Conservation (phyloP, 1,140 invertebrate species). For the Trypoxylus dichotomus region DNA sequence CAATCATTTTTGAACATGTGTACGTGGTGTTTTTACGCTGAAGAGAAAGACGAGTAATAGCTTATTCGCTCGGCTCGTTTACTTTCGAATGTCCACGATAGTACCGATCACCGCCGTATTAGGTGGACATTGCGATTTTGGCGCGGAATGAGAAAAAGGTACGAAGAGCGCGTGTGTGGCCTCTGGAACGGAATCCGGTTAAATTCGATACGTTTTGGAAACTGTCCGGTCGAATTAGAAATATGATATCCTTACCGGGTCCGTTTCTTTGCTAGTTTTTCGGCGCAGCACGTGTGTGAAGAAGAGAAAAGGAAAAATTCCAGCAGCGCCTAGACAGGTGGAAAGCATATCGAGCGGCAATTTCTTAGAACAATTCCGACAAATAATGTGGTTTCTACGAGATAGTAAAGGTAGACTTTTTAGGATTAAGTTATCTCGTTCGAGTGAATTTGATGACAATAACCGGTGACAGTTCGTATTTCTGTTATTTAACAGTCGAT, state of each 20-base stretch:
- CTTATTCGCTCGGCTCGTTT: no score
- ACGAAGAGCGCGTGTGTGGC: not conserved
- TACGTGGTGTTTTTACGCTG: no score
- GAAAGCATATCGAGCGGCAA: not conserved
- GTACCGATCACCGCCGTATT: not conserved
- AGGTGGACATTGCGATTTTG: not conserved
- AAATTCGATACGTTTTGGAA: conserved; percentile 6
- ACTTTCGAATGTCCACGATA: no score
- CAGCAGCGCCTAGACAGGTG: not conserved
- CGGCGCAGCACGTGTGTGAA: not conserved
- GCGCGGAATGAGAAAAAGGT: not conserved
- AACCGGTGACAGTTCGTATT: no score
- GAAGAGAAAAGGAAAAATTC: not conserved
- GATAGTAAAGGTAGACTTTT: not conserved
- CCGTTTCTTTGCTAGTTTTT: not conserved
- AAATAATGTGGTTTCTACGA: not conserved
- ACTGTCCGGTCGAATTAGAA: conserved; percentile 9
- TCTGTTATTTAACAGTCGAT: no score
- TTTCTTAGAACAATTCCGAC: not conserved
- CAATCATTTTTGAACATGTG: no score
- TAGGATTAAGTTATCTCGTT: not conserved
- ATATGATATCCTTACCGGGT: not conserved
- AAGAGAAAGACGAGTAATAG: no score
- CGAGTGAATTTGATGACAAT: no score
- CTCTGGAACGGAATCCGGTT: conserved; percentile 25